Conservation (phyloP, 2,113 vertebrate species). For the Vombatus ursinus region DNA sequence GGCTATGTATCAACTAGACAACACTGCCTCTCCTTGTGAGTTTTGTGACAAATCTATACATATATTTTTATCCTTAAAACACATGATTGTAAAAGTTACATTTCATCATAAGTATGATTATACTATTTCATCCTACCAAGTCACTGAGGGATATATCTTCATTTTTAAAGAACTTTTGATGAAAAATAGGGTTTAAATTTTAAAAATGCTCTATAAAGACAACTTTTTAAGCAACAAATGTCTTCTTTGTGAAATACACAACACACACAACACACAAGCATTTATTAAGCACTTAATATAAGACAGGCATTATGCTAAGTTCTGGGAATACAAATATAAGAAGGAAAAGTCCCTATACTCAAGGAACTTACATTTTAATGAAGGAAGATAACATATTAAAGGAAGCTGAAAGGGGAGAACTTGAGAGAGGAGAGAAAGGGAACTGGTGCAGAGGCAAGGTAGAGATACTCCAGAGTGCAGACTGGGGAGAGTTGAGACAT, state of each 20-base stretch:
- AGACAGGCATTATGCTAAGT: not conserved
- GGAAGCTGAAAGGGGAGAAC: too few relatives aligned
- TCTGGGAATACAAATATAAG: too few relatives aligned
- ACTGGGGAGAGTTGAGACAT: too few relatives aligned
- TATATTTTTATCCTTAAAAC: not conserved
- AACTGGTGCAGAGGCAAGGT: too few relatives aligned
- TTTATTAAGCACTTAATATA: not conserved
- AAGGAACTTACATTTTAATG: too few relatives aligned
- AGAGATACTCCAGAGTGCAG: too few relatives aligned
- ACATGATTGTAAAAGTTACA: not conserved
- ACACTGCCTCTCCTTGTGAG: not conserved
- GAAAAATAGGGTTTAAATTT: conserved; percentile 15
- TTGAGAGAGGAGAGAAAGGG: too few relatives aligned
- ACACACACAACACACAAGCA: not conserved
- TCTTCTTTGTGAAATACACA: not conserved
- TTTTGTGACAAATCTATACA: too few relatives aligned
- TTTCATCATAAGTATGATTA: conserved; percentile 1
- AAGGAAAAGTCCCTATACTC: too few relatives aligned
- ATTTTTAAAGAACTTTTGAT: too few relatives aligned
- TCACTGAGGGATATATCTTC: too few relatives aligned
- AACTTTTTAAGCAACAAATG: conserved; percentile 13
- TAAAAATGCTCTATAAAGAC: not conserved
- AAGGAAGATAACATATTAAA: too few relatives aligned
- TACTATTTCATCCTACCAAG: not conserved
- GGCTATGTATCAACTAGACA: not conserved